These are phyloP conservation scores for Temnothorax nylanderi DNA, from an alignment of 1,140 invertebrate genomes.

Conservation along the genomic window DNA sequence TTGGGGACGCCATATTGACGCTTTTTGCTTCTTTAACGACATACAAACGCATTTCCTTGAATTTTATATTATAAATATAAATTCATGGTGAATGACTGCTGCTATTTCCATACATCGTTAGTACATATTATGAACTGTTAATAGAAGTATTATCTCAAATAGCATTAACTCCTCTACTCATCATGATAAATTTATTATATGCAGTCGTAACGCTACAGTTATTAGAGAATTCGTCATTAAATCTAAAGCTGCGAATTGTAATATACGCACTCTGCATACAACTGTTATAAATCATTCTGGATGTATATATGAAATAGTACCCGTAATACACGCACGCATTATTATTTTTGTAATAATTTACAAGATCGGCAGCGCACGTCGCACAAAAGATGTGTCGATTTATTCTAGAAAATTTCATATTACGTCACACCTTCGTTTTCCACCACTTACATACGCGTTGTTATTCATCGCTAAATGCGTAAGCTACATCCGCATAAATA, in stretches of 20 bases:
- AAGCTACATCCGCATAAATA: conserved; percentile 42
- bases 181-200: conserved; percentile 20
- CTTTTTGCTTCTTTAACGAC: conserved; percentile 20
- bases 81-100: background rate
- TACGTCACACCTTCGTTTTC: background rate
- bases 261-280: background rate
- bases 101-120: background rate
- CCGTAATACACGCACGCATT: background rate
- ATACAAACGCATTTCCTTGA: background rate
- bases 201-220: background rate
- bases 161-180: background rate
- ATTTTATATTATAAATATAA: conserved; percentile 53
- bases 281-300: background rate
- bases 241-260: conserved; percentile 2
- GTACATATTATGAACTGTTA: conserved; percentile 15
- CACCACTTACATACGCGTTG: background rate
- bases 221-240: conserved; percentile 14
- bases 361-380: background rate
- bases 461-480: conserved; percentile 27
- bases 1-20: conserved; percentile 34
- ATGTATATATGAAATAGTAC: conserved; percentile 1
- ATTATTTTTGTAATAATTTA: conserved; percentile 14
- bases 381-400: background rate
- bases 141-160: conserved; percentile 21
- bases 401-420: conserved; percentile 18